phyloP scores from a whole-genome alignment of 2,797 vertebrate species.

The Megalops cyprinoides region DNA sequence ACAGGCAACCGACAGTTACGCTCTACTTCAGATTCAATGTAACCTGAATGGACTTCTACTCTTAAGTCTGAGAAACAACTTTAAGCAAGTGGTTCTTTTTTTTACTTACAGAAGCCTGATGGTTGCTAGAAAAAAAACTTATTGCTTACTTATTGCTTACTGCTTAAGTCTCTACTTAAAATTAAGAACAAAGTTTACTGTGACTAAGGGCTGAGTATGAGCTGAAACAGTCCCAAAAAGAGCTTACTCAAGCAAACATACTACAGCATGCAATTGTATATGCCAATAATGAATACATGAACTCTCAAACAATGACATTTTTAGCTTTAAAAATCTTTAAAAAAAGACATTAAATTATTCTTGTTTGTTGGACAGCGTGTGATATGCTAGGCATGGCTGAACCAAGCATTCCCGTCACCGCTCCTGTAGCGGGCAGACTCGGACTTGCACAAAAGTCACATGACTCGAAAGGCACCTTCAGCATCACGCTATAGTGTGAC shows the following conservation, averaged over 20 bases:
- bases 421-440: constrained; percentile 11
- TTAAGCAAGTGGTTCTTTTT: background rate
- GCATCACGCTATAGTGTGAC: constrained; percentile 33
- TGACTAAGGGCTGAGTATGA: too few relatives aligned
- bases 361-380: background rate
- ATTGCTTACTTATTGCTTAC: too few relatives aligned
- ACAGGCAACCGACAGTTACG: background rate
- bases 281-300: too few relatives aligned
- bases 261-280: too few relatives aligned
- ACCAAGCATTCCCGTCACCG: constrained; percentile 19
- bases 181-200: too few relatives aligned
- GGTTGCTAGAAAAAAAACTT: too few relatives aligned
- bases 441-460: constrained; percentile 33
- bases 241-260: too few relatives aligned
- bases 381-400: background rate
- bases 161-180: too few relatives aligned
- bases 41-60: background rate
- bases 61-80: background rate
- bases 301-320: too few relatives aligned
- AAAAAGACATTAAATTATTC: too few relatives aligned
- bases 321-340: too few relatives aligned
- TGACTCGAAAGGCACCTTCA: constrained; percentile 42
- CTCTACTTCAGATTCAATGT: background rate
- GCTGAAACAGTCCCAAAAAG: too few relatives aligned
- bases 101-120: background rate